These are phyloP conservation scores for Myotis yumanensis DNA, from an alignment of 2,113 vertebrate genomes.

Conservation along the genomic window DNA sequence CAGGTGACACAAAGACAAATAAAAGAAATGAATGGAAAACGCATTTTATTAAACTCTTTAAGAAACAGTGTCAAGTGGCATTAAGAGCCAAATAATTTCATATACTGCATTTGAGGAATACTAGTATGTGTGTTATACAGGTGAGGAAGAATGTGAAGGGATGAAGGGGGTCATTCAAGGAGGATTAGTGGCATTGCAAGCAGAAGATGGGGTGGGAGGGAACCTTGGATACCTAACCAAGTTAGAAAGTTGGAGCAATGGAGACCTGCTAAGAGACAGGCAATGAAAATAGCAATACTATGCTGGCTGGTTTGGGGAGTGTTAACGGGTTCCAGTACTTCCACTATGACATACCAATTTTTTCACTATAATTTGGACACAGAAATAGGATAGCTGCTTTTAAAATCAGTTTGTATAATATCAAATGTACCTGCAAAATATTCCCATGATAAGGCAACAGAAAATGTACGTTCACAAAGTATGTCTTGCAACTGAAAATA, in stretches of 20 bases:
- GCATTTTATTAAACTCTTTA: background rate
- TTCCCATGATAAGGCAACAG: slow-evolving; percentile 22
- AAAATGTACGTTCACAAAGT: slow-evolving; percentile 36
- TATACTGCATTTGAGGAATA: background rate
- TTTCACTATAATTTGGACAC: background rate
- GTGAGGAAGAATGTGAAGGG: background rate
- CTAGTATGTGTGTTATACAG: background rate
- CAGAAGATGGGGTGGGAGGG: background rate
- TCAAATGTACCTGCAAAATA: slow-evolving; percentile 29
- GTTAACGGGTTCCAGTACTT: background rate
- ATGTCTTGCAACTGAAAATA: background rate
- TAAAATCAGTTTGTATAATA: slow-evolving; percentile 32
- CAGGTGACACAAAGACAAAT: background rate
- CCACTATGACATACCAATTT: background rate
- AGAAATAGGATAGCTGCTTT: background rate
- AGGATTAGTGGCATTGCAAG: background rate
- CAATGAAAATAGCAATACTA: background rate
- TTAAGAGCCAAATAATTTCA: background rate
- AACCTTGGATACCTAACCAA: background rate
- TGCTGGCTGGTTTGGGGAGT: background rate
- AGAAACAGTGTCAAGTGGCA: background rate
- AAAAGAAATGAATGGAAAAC: background rate
- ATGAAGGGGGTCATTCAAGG: background rate
- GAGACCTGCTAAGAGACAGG: background rate
- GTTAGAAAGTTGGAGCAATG: background rate